Evolutionary conservation across 2,888 invertebrate species (phyloP).

Genomic region (Drymonia ruficornis): DNA sequence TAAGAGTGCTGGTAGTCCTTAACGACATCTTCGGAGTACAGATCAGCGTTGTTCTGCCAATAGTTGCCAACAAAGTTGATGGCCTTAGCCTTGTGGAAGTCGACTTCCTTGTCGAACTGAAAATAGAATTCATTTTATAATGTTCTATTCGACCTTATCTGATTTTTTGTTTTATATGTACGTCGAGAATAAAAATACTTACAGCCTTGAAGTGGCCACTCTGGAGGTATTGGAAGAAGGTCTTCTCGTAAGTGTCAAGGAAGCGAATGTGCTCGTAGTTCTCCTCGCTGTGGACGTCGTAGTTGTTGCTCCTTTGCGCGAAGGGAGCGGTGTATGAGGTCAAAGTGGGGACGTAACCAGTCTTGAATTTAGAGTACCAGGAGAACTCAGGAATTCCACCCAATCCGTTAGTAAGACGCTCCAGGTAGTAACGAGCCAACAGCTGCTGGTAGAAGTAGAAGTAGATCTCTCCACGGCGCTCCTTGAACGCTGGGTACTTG

Average conservation of each 20-base stretch:
- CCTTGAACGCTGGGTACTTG: slow-evolving; percentile 73
- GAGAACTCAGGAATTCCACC: slow-evolving; percentile 86
- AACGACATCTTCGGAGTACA: slow-evolving; percentile 58
- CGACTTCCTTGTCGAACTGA: slow-evolving; percentile 65
- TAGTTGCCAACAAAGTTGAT: slow-evolving; percentile 83
- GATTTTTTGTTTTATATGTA: background rate
- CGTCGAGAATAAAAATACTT: slow-evolving; percentile 34
- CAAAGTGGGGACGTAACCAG: slow-evolving; percentile 60
- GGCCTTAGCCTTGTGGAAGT: slow-evolving; percentile 68
- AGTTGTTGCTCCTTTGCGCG: slow-evolving; percentile 85
- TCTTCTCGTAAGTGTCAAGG: slow-evolving; percentile 85
- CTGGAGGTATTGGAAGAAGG: slow-evolving; percentile 76
- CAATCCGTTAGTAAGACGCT: slow-evolving; percentile 87
- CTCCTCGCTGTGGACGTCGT: slow-evolving; percentile 81
- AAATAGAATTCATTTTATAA: slow-evolving; percentile 13
- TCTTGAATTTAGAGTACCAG: slow-evolving; percentile 85
- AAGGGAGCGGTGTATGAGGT: slow-evolving; percentile 61
- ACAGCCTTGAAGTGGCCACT: slow-evolving; percentile 86
- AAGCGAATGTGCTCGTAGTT: slow-evolving; percentile 77
- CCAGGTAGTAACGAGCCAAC: slow-evolving; percentile 88
- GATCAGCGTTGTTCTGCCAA: slow-evolving; percentile 84
- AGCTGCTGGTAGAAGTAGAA: slow-evolving; percentile 88
- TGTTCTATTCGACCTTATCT: background rate
- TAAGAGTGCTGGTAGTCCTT: slow-evolving; percentile 79
- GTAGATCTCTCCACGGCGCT: slow-evolving; percentile 87